Evolutionary conservation across 2,113 vertebrate genomes (phyloP), one percentile per base, ranked within the genome.

Genomic region (Puffinus mauretanicus): DNA sequence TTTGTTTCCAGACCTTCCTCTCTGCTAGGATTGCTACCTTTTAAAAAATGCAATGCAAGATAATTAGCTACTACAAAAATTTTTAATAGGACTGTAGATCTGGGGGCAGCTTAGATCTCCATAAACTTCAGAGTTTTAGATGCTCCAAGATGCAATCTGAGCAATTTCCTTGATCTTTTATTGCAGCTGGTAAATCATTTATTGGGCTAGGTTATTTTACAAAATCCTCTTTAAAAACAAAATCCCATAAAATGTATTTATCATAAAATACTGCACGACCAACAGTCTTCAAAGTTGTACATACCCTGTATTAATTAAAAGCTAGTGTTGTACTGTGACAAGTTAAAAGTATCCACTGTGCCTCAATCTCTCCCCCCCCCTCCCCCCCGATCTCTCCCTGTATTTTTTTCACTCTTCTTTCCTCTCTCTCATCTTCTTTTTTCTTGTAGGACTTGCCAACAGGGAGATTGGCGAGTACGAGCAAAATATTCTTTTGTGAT

Each of bases 161-260:
- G 97, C 92, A 97, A 98, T 97, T 98, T 98, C 98, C 97, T 98
- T 98, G 97, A 98, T 98, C 98, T 98, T 98, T 98, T 98, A 98
- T 95, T 98, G 95, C 73, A 93, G 72, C 96, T 97, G 97, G 97
- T 97, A 98, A 98, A 97, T 98, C 69, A 97, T 98, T 98, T 98
- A 98, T 97, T 97, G 93, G 95, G 88, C 84, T 42, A 93, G 87
- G 78, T 94, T 97, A 96, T 97, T 98, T 97, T 94, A 96, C 84
- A 93, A 98, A 97, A 97, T 97, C 90, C 96, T 97, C 92, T 98
- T 95, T 95, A 86, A 82, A 96, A 98, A 94, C n/a, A 84, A 97
- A 96, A 96, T 67, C 90, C 60, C 84, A 96, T 98, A 98, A 98
- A 98, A 97, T 83, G 79, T 96, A 94, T 97, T 98, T 98, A 98